A percentile compares a stretch with the other conserved stretches of the same genome.
phyloP scores from a whole-genome alignment of 1,140 invertebrate genomes.

The Drosophila ambigua region DNA sequence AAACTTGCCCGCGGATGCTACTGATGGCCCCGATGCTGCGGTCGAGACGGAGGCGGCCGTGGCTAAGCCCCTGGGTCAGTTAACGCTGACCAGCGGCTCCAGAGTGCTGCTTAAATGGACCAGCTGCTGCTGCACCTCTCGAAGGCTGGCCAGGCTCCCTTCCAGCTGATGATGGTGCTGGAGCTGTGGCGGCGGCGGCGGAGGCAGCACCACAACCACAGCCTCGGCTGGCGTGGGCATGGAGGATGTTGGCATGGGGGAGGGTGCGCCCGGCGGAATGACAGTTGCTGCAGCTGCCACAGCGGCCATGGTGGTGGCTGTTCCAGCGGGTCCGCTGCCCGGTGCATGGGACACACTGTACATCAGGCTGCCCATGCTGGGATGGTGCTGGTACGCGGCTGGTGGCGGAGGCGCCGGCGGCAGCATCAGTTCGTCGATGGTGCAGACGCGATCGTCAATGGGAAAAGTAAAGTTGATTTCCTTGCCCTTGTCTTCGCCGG shows the following conservation, averaged over 20 bases:
- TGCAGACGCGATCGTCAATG: slow-evolving; percentile 83
- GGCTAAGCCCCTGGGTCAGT: slow-evolving; percentile 73
- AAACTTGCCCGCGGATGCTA: slow-evolving; percentile 56
- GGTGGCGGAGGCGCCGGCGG: slow-evolving; percentile 71
- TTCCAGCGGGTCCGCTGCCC: slow-evolving; percentile 28
- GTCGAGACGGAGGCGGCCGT: slow-evolving; percentile 19
- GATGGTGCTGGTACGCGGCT: slow-evolving; percentile 36
- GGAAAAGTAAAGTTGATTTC: slow-evolving; percentile 84
- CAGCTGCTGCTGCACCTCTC: slow-evolving; percentile 73
- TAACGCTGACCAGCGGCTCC: slow-evolving; percentile 81
- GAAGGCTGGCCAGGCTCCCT: slow-evolving; percentile 61
- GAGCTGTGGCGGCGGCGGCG: slow-evolving; percentile 40
- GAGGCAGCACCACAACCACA: slow-evolving; percentile 77
- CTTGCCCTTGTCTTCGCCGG: slow-evolving; percentile 55
- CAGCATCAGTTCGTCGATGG: slow-evolving; percentile 79
- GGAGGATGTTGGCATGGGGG: slow-evolving; percentile 41
- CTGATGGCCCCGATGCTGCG: slow-evolving; percentile 33
- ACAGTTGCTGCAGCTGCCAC: slow-evolving; percentile 77
- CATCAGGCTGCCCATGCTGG: slow-evolving; percentile 69
- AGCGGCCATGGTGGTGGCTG: slow-evolving; percentile 68
- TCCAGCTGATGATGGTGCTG: slow-evolving; percentile 41
- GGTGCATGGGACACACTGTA: slow-evolving; percentile 63
- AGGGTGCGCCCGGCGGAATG: slow-evolving; percentile 74
- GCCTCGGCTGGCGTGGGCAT: slow-evolving; percentile 55
- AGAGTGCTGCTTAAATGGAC: slow-evolving; percentile 78